phyloP scores from a whole-genome alignment of 2,888 invertebrate species.

The Notodonta ziczac region DNA sequence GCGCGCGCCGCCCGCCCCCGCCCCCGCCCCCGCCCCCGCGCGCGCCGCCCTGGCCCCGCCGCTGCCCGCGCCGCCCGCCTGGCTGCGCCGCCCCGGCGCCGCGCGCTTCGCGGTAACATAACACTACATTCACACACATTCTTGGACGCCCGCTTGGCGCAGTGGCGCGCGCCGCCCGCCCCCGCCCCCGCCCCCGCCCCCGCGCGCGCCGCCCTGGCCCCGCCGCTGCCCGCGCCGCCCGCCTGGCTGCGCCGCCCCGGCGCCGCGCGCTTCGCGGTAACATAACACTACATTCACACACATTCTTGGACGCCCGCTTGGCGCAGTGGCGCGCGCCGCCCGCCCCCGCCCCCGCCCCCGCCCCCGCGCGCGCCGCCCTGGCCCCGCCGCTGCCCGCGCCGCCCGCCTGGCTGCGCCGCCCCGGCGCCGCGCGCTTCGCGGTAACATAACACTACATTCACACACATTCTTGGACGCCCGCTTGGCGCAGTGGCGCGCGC shows the following conservation, averaged over 20 bases:
- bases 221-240: no score
- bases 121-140: not conserved
- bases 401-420: slow-evolving; percentile 93
- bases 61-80: slow-evolving; percentile 90
- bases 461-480: no score
- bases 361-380: slow-evolving; percentile 68
- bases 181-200: no score
- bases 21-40: slow-evolving; percentile 56
- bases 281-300: no score
- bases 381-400: slow-evolving; percentile 87
- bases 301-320: no score
- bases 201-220: no score
- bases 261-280: no score
- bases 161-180: no score
- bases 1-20: slow-evolving; percentile 70
- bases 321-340: slow-evolving; percentile 75
- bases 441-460: slow-evolving; percentile 81
- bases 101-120: slow-evolving; percentile 92
- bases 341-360: no score
- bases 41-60: slow-evolving; percentile 83
- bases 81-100: slow-evolving; percentile 91
- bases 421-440: slow-evolving; percentile 92
- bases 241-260: no score
- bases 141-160: no score
- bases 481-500: no score